Evolutionary conservation across 1,140 invertebrate genomes (phyloP).

Genomic region (Lerema accius): DNA sequence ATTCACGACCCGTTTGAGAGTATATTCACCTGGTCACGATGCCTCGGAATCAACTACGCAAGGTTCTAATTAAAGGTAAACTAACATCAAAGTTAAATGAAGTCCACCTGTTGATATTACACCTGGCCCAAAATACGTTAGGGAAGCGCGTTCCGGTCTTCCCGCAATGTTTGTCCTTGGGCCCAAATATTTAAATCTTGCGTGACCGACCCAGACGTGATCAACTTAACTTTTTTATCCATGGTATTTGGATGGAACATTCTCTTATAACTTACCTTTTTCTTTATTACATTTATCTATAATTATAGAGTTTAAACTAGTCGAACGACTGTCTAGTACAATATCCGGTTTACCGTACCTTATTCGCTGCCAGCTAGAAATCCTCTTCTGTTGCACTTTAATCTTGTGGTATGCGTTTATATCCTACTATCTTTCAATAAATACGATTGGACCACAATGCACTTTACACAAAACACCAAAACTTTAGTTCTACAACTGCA

Average conservation of each 20-base stretch:
- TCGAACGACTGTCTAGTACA: constrained; percentile 63
- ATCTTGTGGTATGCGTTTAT: constrained; percentile 60
- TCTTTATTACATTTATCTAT: constrained; percentile 38
- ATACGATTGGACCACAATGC: constrained; percentile 61
- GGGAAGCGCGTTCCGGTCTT: constrained; percentile 41
- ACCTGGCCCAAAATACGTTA: constrained; percentile 56
- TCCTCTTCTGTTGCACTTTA: constrained; percentile 59
- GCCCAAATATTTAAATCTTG: constrained; percentile 63
- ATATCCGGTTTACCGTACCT: constrained; percentile 78
- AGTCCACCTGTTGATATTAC: constrained; percentile 66
- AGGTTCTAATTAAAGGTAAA: constrained; percentile 41
- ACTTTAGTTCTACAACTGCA: constrained; percentile 39
- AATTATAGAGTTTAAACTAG: constrained; percentile 63
- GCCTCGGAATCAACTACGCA: background rate
- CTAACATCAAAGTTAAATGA: constrained; percentile 35
- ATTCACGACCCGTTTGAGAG: constrained; percentile 8
- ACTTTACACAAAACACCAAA: constrained; percentile 68
- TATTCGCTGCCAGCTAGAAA: constrained; percentile 69
- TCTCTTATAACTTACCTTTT: constrained; percentile 30
- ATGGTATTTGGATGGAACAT: no score
- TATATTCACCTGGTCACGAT: background rate
- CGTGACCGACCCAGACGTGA: constrained; percentile 48
- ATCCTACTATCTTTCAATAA: constrained; percentile 42
- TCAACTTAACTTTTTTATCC: constrained; percentile 22
- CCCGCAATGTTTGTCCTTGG: constrained; percentile 44